phyloP scores from a whole-genome alignment of 2,113 vertebrate species.

The Nematolebias whitei region DNA sequence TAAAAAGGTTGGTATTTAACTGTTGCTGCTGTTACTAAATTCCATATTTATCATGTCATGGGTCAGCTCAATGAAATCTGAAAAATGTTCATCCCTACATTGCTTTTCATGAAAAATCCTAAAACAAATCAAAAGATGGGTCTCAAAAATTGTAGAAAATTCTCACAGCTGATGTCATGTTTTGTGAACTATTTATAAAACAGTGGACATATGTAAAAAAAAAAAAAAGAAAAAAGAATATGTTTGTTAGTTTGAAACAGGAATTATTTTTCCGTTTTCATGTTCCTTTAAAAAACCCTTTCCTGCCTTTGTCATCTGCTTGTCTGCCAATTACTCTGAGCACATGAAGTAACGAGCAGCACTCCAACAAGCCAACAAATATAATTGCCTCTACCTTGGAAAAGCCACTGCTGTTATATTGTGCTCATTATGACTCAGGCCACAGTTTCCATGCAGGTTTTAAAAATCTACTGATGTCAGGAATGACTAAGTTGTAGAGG shows the following conservation, averaged over 20 bases:
- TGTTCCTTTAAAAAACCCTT: not conserved
- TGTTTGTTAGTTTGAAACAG: not conserved
- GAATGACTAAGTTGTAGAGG: constrained; percentile 22
- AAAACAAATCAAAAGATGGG: too few species aligned
- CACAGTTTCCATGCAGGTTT: constrained; percentile 43
- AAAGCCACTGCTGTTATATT: constrained; percentile 54
- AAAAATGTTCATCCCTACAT: too few species aligned
- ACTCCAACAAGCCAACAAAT: constrained; percentile 64
- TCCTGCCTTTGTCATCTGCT: constrained; percentile 23
- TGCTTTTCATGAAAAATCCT: too few species aligned
- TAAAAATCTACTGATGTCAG: constrained; percentile 38
- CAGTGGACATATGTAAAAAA: not conserved
- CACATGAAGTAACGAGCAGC: constrained; percentile 46
- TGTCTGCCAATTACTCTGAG: constrained; percentile 64
- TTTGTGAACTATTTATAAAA: not conserved
- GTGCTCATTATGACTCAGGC: constrained; percentile 32
- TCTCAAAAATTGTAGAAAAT: too few species aligned
- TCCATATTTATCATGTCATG: not conserved
- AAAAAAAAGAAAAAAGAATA: not conserved
- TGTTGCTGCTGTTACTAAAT: not conserved
- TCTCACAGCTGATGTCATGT: not conserved
- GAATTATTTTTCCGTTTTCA: not conserved
- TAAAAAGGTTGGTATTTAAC: too few species aligned
- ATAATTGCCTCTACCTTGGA: constrained; percentile 65
- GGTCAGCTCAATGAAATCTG: not conserved